Conservation (phyloP, 2,888 invertebrate species). For the Anagyrus pseudococci region DNA sequence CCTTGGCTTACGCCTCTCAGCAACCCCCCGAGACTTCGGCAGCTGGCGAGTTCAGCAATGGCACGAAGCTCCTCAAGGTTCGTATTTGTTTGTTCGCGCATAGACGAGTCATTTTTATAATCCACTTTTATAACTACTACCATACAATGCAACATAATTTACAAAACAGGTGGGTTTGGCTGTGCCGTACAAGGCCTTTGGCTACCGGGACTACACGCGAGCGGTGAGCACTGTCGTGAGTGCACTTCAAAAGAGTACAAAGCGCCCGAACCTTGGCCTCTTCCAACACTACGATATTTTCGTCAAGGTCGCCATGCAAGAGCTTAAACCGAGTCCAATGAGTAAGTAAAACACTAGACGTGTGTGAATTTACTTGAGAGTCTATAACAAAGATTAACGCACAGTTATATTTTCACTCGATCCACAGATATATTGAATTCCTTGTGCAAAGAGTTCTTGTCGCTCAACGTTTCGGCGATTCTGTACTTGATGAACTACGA, state of each 20-base stretch:
- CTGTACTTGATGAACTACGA: conserved; percentile 95
- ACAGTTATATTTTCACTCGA: no score
- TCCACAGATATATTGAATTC: conserved; percentile 81
- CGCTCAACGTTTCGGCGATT: conserved; percentile 89
- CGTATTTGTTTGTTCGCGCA: no score
- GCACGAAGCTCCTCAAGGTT: conserved; percentile 31
- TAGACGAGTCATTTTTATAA: no score
- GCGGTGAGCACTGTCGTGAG: conserved; percentile 66
- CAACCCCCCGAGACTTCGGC: neutral
- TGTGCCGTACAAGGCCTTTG: conserved; percentile 79
- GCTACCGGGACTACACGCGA: conserved; percentile 75
- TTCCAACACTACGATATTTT: conserved; percentile 75
- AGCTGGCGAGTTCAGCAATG: conserved; percentile 8
- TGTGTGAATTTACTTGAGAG: neutral
- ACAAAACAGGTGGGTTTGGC: conserved; percentile 72
- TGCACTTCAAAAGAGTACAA: conserved; percentile 68
- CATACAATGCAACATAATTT: neutral
- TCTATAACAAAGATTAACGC: neutral
- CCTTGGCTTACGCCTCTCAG: conserved; percentile 27
- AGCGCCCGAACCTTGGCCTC: conserved; percentile 68
- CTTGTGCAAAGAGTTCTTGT: conserved; percentile 87
- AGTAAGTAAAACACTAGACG: no score
- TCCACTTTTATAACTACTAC: no score
- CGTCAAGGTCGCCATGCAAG: conserved; percentile 74
- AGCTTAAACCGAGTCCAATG: conserved; percentile 78